Conservation (phyloP, 2,888 invertebrate species). For the Hyles lineata region DNA sequence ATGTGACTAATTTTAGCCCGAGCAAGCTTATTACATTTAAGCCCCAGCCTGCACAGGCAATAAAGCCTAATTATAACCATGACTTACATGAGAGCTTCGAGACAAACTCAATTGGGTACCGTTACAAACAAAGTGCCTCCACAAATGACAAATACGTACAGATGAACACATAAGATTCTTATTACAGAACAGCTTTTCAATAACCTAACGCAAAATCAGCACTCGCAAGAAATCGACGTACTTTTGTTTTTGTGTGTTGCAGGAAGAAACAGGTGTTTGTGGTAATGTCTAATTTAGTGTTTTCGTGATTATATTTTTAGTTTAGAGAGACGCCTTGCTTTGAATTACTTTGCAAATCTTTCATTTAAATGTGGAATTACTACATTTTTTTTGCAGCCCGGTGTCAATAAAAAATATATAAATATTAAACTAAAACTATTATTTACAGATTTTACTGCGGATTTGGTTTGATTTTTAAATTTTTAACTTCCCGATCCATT, state of each 20-base stretch:
- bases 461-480: too few relatives aligned
- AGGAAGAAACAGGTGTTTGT: neutral
- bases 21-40: too few relatives aligned
- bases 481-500: too few relatives aligned
- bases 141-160: slow-evolving; percentile 32
- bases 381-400: too few relatives aligned
- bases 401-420: too few relatives aligned
- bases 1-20: too few relatives aligned
- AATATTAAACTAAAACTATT: too few relatives aligned
- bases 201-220: slow-evolving; percentile 16
- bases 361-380: too few relatives aligned
- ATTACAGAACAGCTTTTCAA: slow-evolving; percentile 26
- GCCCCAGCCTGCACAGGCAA: too few relatives aligned
- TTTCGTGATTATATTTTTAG: neutral
- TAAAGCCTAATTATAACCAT: neutral
- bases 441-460: too few relatives aligned
- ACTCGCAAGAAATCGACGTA: slow-evolving; percentile 6
- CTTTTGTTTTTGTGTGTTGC: slow-evolving; percentile 3
- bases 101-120: slow-evolving; percentile 45
- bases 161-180: slow-evolving; percentile 33
- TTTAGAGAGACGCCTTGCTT: too few relatives aligned
- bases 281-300: neutral
- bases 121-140: slow-evolving; percentile 33
- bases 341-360: too few relatives aligned
- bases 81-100: neutral